phyloP scores from a whole-genome alignment of 2,113 vertebrate species.

The Sarotherodon lohbergeri region DNA sequence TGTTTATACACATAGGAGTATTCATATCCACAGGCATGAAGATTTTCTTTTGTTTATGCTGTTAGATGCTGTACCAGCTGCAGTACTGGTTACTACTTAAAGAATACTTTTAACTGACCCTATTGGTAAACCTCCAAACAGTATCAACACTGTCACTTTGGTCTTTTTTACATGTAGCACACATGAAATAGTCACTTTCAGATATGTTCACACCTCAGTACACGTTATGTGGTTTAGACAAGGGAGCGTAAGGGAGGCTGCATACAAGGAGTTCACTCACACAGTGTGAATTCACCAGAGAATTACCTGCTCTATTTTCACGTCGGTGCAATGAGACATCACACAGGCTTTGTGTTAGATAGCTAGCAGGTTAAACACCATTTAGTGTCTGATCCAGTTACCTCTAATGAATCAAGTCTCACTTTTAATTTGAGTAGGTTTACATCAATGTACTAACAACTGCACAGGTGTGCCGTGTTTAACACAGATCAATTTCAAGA shows the following conservation, averaged over 20 bases:
- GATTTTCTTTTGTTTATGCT: neutral
- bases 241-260: neutral
- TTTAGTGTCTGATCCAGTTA: neutral
- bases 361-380: neutral
- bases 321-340: neutral
- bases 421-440: neutral
- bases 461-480: neutral
- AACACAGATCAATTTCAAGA: neutral
- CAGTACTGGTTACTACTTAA: neutral
- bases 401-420: neutral
- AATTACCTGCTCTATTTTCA: neutral
- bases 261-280: neutral
- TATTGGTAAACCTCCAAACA: neutral
- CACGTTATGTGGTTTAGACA: neutral
- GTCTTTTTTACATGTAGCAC: neutral
- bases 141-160: neutral
- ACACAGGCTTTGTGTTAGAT: neutral
- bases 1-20: neutral
- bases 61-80: neutral
- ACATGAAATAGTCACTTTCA: neutral
- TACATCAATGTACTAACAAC: neutral
- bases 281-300: neutral
- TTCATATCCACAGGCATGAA: neutral
- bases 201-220: neutral
- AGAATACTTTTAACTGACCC: neutral